Conservation (phyloP, 2,113 vertebrate species). For the Chrysemys picta region DNA sequence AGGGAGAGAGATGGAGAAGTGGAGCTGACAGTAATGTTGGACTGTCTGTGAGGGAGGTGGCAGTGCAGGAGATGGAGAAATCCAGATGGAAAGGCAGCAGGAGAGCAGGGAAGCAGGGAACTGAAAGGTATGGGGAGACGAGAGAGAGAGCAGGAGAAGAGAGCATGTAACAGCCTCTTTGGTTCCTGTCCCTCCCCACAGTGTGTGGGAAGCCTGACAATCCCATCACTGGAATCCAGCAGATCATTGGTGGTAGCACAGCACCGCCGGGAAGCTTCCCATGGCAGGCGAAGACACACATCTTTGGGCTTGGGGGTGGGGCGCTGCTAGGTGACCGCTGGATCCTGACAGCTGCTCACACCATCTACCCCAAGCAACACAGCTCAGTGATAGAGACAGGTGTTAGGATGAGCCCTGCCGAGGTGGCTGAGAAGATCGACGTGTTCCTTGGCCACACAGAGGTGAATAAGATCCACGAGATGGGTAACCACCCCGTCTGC, state of each 20-base stretch:
- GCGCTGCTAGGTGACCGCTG: slow-evolving; percentile 89
- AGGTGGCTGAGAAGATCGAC: slow-evolving; percentile 12
- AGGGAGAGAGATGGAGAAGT: background rate
- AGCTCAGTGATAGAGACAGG: fast-evolving
- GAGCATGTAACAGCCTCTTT: background rate
- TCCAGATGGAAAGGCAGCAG: background rate
- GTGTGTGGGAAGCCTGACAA: slow-evolving; percentile 85
- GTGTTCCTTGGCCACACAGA: slow-evolving; percentile 75
- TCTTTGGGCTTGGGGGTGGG: slow-evolving; percentile 80
- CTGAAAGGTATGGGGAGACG: background rate
- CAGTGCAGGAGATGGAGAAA: background rate
- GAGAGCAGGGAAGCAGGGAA: background rate
- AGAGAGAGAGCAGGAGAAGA: background rate
- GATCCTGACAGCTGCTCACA: slow-evolving; percentile 92
- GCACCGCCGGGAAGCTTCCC: slow-evolving; percentile 86
- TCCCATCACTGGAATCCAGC: slow-evolving; percentile 38
- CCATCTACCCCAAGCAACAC: slow-evolving; percentile 56
- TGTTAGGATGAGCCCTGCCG: background rate
- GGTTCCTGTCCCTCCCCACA: slow-evolving; percentile 61
- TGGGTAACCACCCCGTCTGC: slow-evolving; percentile 70
- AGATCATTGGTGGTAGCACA: slow-evolving; percentile 80
- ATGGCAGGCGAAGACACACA: slow-evolving; percentile 84
- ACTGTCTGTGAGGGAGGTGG: background rate
- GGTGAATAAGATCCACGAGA: background rate
- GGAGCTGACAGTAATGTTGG: background rate